phyloP scores from a whole-genome alignment of 2,888 invertebrate species.

The Hypomecis punctinalis region DNA sequence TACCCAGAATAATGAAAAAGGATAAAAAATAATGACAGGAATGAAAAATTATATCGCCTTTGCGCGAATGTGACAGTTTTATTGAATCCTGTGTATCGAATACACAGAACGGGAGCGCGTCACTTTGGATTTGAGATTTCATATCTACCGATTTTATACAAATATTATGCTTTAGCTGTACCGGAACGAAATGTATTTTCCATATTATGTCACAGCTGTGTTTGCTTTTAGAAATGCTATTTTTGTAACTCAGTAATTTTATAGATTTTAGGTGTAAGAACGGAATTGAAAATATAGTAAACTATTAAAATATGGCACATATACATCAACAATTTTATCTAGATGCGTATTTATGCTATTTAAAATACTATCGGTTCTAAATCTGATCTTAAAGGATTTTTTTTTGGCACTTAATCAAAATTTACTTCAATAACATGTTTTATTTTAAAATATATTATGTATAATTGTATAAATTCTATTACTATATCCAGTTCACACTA shows the following conservation, averaged over 20 bases:
- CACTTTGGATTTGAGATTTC: conserved; percentile 35
- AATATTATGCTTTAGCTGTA: conserved; percentile 15
- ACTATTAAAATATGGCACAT: too few species aligned
- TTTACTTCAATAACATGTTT: too few species aligned
- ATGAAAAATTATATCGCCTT: conserved; percentile 38
- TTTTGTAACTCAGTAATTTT: not conserved
- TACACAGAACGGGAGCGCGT: conserved; percentile 20
- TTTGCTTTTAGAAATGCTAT: not conserved
- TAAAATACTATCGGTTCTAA: too few species aligned
- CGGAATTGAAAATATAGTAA: too few species aligned
- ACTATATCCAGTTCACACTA: too few species aligned
- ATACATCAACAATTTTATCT: too few species aligned
- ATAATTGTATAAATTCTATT: too few species aligned
- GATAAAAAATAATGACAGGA: conserved; percentile 34
- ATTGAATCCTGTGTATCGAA: conserved; percentile 27
- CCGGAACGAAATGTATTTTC: conserved; percentile 6
- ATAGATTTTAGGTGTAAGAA: not conserved
- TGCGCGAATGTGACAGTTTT: conserved; percentile 24
- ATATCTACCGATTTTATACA: conserved; percentile 24
- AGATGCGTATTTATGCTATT: too few species aligned
- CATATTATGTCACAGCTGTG: not conserved
- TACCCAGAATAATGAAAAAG: conserved; percentile 28
- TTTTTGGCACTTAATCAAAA: too few species aligned
- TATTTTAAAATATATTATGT: too few species aligned
- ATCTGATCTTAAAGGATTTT: too few species aligned